These are phyloP conservation scores for Carposina sasakii DNA, from an alignment of 1,140 invertebrate genomes.

Conservation along the genomic window DNA sequence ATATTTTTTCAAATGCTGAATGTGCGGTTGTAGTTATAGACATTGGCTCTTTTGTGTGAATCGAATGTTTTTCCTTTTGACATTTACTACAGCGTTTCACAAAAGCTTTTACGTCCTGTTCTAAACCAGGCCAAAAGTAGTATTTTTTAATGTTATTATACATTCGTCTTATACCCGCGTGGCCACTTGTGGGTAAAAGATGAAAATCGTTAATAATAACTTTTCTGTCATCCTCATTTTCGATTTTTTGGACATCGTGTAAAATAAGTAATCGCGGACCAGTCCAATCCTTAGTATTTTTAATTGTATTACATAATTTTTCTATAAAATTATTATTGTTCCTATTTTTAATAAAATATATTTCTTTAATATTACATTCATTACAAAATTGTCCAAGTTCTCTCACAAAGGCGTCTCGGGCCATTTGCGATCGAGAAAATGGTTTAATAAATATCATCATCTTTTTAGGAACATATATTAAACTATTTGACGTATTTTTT, in stretches of 20 bases:
- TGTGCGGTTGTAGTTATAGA: neutral
- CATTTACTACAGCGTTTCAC: constrained; percentile 5
- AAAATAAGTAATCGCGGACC: constrained; percentile 15
- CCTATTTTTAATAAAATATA: constrained; percentile 12
- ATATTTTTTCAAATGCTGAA: neutral
- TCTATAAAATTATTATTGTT: constrained; percentile 15
- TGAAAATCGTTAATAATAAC: constrained; percentile 9
- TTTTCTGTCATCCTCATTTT: neutral
- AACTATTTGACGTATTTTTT: neutral
- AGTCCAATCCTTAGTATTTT: constrained; percentile 3
- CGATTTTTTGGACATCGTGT: neutral
- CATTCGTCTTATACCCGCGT: constrained; percentile 7
- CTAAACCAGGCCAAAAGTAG: constrained; percentile 3
- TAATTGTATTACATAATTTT: constrained; percentile 13
- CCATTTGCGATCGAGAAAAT: constrained; percentile 11
- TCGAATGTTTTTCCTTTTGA: constrained; percentile 3
- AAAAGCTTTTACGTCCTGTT: neutral
- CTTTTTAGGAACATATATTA: constrained; percentile 4
- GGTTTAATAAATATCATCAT: constrained; percentile 8
- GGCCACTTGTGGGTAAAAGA: constrained; percentile 6
- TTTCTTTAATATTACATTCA: neutral
- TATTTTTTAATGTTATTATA: neutral
- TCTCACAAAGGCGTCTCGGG: constrained; percentile 18
- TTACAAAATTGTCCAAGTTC: constrained; percentile 10
- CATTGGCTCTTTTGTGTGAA: neutral